These are phyloP conservation scores for Emydura subglobosa DNA, from an alignment of 2,113 vertebrate species.

Conservation along the genomic window DNA sequence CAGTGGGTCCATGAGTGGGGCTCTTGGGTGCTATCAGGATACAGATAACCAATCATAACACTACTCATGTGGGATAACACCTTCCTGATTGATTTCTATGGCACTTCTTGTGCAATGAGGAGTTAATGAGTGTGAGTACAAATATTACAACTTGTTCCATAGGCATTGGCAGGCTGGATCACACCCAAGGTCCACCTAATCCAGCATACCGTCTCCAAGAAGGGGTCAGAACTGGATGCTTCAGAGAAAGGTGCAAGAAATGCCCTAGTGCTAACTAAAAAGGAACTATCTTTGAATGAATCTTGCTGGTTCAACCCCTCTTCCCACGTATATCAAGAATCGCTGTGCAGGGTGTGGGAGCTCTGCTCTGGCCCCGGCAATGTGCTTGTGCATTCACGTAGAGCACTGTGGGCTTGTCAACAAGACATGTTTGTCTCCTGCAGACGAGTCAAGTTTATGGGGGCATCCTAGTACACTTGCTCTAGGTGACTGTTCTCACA, in stretches of 20 bases:
- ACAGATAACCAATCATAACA: background rate
- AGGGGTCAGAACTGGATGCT: rapidly evolving
- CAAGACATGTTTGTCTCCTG: background rate
- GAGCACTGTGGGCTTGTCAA: background rate
- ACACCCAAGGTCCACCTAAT: background rate
- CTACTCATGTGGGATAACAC: background rate
- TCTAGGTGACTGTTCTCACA: background rate
- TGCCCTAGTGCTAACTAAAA: background rate
- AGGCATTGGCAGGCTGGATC: background rate
- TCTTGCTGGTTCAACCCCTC: background rate
- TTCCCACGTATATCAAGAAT: background rate
- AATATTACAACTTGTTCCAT: background rate
- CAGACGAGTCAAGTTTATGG: conserved; percentile 28
- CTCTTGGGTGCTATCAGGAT: background rate
- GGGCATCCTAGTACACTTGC: background rate
- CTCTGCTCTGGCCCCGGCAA: rapidly evolving
- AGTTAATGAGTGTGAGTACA: rapidly evolving
- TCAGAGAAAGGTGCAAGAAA: background rate
- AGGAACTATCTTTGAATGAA: background rate
- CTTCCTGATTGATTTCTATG: background rate
- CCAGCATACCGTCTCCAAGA: background rate
- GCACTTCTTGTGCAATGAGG: background rate
- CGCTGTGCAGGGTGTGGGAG: background rate
- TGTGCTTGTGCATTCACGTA: conserved; percentile 29
- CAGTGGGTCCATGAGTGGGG: background rate